Evolutionary conservation across 2,113 vertebrate genomes (phyloP), one percentile per base, ranked within the genome.

Genomic region (Gymnobelideus leadbeateri): DNA sequence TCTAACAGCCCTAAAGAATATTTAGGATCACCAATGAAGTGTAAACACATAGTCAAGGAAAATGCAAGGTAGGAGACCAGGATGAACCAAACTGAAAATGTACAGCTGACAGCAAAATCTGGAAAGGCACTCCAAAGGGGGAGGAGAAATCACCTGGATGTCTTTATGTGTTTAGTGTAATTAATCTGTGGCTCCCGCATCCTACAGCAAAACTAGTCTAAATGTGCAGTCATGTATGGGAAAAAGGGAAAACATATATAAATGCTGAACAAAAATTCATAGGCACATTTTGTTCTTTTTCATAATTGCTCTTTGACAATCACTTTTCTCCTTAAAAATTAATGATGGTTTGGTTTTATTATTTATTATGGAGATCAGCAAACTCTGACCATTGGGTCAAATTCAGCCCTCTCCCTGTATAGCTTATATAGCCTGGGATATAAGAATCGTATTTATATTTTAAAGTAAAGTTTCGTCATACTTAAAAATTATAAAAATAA

Each of bases 201-300:
- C 95, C 23, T 37, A 55, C 12, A 92, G 1, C 91, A 25, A 53
- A 96, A 97, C 93, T 6, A 1, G 94, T 94, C 2, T 91, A 51
- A 92, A 95, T 10, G 11, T 92, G 43, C 0, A 57, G 26, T 37
- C 91, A 91, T 9, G 9, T 0, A 89, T 9, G 92, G 0, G 1
- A 0, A 94, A 52, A 91, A 53, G 19, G 46, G 14, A 54, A 96
- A 51, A 51, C 46, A 95, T 47, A 25, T 89, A 50, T 2, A 84
- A 47, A 92, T 53, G 3, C 23, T 0, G 1, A 95, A 61, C 16
- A 14, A 94, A 95, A 57, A 23, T 0, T 7, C 2, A 91, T 37
- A 7, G 25, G 3, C 0, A 77, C 50, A 14, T 61, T 3, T 3
- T 94, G 97, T 95, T 96, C 57, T 91, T 97, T 96, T 96, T 46